Evolutionary conservation across 1,140 invertebrate species (phyloP), one percentile per base, ranked within the genome.

Genomic region (Leptinotarsa defecta): DNA sequence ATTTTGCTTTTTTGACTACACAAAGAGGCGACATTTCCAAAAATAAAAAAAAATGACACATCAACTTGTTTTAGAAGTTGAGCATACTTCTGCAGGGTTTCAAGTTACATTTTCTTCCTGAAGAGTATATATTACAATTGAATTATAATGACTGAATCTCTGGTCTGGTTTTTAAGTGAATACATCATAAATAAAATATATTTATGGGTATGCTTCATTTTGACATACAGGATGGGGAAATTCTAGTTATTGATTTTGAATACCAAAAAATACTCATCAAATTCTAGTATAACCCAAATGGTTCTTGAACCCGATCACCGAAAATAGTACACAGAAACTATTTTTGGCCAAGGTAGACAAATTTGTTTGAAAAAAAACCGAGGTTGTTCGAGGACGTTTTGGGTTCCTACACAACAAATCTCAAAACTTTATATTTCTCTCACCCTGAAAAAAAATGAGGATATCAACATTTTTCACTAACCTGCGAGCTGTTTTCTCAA

Each of bases 401-500:
- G 67, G 63, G 20, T 76, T 57, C 34, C 52, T 57, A 57, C 52
- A 57, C 52, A 57, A 57, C 52, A 57, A 57, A 5, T 19, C 22
- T 68, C 3, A 73, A 73, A 70, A 15, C n/a, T 15, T 48, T 22
- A 22, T 52, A 34, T 13, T 49, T 49, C 69, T 22, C 8, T 62
- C 19, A 43, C 4, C 11, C 15, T 20, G 64, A 15, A 20, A 43
- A 43, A 57, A 57, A 57, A 57, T 17, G 52, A 57, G 15, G 15
- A 17, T 17, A 57, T 57, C 15, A 15, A 57, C 52, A 57, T 20
- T 19, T 76, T 78, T 77, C 69, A 87, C 86, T 87, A 91, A 96
- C 95, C 95, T 92, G 94, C 94, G 89, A 97, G 90, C 91, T 97
- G 96, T 92, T 96, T 97, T 89, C 94, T 92, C 89, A 97, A 91